Evolutionary conservation across 2,888 invertebrate species (phyloP).

Genomic region (Conistra vaccinii): DNA sequence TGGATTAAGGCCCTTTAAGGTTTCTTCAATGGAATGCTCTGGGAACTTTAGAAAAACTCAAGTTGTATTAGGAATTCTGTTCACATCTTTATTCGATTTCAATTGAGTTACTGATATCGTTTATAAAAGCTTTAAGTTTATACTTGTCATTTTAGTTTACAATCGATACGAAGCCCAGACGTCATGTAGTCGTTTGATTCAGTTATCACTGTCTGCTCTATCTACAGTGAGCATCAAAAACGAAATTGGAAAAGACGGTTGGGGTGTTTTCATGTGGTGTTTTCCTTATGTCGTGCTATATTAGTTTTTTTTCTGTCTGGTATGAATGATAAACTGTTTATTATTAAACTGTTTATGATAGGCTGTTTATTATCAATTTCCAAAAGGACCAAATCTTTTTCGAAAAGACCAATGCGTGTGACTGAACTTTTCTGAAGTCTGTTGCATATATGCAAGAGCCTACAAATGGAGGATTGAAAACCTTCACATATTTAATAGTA

Average conservation of each 20-base stretch:
- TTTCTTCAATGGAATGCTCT: constrained; percentile 28
- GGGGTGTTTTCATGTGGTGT: not conserved
- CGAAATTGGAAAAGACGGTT: constrained; percentile 7
- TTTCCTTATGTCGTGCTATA: not conserved
- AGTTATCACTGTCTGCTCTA: constrained; percentile 22
- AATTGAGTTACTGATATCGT: constrained; percentile 15
- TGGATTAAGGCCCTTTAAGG: constrained; percentile 39
- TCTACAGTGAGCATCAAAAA: constrained; percentile 16
- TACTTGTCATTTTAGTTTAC: not conserved
- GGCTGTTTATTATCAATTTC: no score
- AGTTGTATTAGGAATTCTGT: constrained; percentile 37
- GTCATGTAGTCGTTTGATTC: constrained; percentile 30
- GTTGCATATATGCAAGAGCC: no score
- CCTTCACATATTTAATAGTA: constrained; percentile 11
- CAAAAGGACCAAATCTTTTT: not conserved
- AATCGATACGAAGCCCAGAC: constrained; percentile 17
- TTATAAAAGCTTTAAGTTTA: not conserved
- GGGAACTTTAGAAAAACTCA: constrained; percentile 45
- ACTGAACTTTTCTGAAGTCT: no score
- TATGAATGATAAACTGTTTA: no score
- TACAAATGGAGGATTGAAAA: constrained; percentile 4
- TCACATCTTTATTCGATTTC: constrained; percentile 47
- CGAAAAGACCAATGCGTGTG: not conserved
- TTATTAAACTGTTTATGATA: no score
- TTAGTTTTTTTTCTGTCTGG: not conserved